Evolutionary conservation across 2,888 invertebrate genomes (phyloP), one percentile per base, ranked within the genome.

Genomic region (Zelleria hepariella): DNA sequence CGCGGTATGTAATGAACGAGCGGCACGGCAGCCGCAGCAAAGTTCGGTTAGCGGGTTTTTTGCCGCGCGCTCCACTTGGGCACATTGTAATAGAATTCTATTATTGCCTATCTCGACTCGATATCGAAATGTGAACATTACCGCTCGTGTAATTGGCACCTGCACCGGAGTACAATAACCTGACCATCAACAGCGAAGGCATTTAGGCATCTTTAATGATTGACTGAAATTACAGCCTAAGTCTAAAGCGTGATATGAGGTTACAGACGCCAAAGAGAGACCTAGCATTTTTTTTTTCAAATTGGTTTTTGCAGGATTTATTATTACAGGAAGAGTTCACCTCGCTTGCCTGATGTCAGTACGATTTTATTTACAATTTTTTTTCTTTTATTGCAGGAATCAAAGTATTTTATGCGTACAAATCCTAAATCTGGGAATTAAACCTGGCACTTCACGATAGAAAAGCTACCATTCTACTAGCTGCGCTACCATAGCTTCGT

Each of bases 11-110:
- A 42, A 42, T 42, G 32, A 42, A 78, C 80, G 77, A 82, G 82
- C 80, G 78, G 78, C n/a, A 73, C 77, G 69, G 75, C 71, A 73
- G 69, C 68, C 54, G 59, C 74, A 71, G 73, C 77, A 70, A 78
- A 78, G 78, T 84, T 83, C 77, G 78, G 77, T 77, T 81, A 82
- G 80, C 78, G 80, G 82, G 71, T 82, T 42, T 80, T 83, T 84
- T 81, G 73, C 70, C 71, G 70, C 72, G 70, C 74, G 77, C 74
- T 82, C 81, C 78, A 76, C 71, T 79, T 80, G 73, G 69, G 75
- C n/a, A 42, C 21, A 18, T 24, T 32, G 20, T 57, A 74, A 82
- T 82, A 80, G 78, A 82, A 81, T 82, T 82, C 78, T 79, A 77
- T 83, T 82, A 82, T 80, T 77, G 74, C 68, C 69, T 67, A 70